A percentile compares a stretch with the other conserved stretches of the same genome.
Evolutionary conservation across 2,113 vertebrate genomes (phyloP).

Genomic region (Nerophis ophidion): DNA sequence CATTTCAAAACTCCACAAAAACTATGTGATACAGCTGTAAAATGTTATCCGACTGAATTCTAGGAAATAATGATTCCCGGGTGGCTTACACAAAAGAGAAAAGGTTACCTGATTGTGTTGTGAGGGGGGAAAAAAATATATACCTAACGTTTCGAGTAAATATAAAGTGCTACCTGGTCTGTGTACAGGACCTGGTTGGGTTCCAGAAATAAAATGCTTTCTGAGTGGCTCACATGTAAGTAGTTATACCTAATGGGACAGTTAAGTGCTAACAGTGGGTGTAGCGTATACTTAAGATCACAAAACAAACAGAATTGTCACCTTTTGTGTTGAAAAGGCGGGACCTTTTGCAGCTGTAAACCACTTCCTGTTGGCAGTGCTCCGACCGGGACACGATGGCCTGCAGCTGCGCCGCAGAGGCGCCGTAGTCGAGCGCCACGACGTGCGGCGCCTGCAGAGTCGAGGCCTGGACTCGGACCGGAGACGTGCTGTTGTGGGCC

Average conservation of each 20-base stretch:
- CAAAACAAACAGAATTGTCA: conserved; percentile 40
- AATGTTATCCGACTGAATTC: background rate
- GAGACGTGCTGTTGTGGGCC: conserved; percentile 79
- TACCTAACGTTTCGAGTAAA: no score
- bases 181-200: no score
- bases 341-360: conserved; percentile 86
- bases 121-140: no score
- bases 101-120: background rate
- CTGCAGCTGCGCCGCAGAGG: conserved; percentile 79
- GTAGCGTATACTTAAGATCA: background rate
- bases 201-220: background rate
- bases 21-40: no score
- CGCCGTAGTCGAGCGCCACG: conserved; percentile 80
- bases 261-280: background rate
- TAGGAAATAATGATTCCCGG: background rate
- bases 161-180: background rate
- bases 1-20: no score
- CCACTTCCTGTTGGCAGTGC: conserved; percentile 89
- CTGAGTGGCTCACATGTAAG: background rate
- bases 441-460: conserved; percentile 69
- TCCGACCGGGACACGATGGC: conserved; percentile 80
- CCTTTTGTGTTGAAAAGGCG: conserved; percentile 87
- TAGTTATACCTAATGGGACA: background rate
- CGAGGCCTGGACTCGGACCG: conserved; percentile 74
- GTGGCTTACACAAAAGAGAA: no score